phyloP scores from a whole-genome alignment of 2,797 vertebrate species.

The Sternotherus odoratus region DNA sequence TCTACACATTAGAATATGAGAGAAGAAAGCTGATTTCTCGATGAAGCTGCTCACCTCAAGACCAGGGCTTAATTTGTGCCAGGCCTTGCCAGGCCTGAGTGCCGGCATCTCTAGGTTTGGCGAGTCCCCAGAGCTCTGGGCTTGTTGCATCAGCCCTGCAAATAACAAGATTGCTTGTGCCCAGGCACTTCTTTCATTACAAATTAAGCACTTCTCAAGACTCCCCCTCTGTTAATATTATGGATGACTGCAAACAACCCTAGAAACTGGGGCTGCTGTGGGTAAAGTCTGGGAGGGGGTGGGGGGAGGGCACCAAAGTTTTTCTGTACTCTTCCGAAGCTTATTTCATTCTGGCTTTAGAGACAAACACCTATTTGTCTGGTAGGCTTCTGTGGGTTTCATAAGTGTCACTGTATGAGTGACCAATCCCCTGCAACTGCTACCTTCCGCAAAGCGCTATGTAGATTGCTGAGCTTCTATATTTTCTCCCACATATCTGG shows the following conservation, averaged over 20 bases:
- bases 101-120: no score
- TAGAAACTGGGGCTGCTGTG: not conserved
- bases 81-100: no score
- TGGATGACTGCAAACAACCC: not conserved
- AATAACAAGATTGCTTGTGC: no score
- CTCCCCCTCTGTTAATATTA: not conserved
- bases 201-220: no score
- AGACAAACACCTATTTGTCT: not conserved
- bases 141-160: no score
- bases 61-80: fast-evolving
- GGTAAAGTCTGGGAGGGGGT: fast-evolving
- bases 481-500: not conserved
- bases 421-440: not conserved
- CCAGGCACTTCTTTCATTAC: no score
- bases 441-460: not conserved
- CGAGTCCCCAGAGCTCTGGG: no score
- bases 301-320: not conserved
- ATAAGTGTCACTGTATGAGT: not conserved
- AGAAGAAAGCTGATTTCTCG: not conserved
- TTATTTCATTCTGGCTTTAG: not conserved
- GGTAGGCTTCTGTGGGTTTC: fast-evolving
- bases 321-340: not conserved
- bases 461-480: fast-evolving
- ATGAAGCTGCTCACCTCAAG: not conserved
- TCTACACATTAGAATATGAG: fast-evolving